Evolutionary conservation across 2,797 vertebrate genomes (phyloP).

Genomic region (Chaunax sp.): DNA sequence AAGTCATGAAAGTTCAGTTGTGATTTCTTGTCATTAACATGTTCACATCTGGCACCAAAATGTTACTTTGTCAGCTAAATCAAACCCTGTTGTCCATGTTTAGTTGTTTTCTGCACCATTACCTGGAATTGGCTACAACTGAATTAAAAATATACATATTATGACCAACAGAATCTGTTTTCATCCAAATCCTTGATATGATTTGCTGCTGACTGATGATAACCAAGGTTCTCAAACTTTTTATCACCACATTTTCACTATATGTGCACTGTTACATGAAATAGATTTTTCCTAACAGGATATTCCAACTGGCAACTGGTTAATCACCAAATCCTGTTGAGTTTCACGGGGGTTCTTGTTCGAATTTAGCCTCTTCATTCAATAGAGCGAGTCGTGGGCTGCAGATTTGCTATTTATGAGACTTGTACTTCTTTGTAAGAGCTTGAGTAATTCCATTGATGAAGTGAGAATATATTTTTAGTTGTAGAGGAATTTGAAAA

Average conservation of each 20-base stretch:
- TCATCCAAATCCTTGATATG: not conserved
- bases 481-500: slow-evolving; percentile 68
- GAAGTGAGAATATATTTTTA: slow-evolving; percentile 68
- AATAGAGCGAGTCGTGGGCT: not conserved
- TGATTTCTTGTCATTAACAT: not conserved
- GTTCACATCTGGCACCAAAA: slow-evolving; percentile 3
- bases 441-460: slow-evolving; percentile 60
- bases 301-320: not conserved
- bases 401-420: slow-evolving; percentile 58
- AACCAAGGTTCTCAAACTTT: not conserved
- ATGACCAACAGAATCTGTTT: not conserved
- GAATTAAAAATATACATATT: not conserved
- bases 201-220: slow-evolving; percentile 12
- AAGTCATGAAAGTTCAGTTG: not conserved
- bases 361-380: slow-evolving; percentile 10
- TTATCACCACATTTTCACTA: not conserved
- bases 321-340: not conserved
- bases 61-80: not conserved
- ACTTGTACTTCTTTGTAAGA: slow-evolving; percentile 55
- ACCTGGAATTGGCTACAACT: not conserved
- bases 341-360: slow-evolving; percentile 4
- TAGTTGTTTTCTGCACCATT: not conserved
- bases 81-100: too few species aligned
- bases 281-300: not conserved
- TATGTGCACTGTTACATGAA: not conserved